These are phyloP conservation scores for Frankliniella intonsa DNA, from an alignment of 2,888 invertebrate genomes.

Conservation along the genomic window DNA sequence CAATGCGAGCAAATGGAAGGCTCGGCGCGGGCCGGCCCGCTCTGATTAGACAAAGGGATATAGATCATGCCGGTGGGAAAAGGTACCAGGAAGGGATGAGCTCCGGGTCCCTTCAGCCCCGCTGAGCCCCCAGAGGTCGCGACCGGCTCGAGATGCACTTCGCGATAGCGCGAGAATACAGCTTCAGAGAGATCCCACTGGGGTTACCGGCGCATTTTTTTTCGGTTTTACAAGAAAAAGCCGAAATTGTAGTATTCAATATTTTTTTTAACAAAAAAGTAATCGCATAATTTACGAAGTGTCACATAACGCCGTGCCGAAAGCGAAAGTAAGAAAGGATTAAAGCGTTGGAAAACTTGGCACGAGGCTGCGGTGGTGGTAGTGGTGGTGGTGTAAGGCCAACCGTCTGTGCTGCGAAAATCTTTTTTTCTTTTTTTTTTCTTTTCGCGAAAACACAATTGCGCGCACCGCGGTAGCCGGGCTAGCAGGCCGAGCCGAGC, in stretches of 20 bases:
- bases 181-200: too few relatives aligned
- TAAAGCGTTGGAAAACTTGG: too few relatives aligned
- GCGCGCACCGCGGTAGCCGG: not conserved
- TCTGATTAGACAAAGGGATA: slow-evolving; percentile 20
- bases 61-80: not conserved
- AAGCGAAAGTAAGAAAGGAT: too few relatives aligned
- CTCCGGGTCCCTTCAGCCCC: not conserved
- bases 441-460: slow-evolving; percentile 20
- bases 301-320: too few relatives aligned
- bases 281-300: too few relatives aligned
- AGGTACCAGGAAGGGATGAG: not conserved
- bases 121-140: not conserved
- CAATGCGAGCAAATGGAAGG: not conserved
- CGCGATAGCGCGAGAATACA: too few relatives aligned
- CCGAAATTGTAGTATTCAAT: too few relatives aligned
- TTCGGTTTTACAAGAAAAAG: too few relatives aligned
- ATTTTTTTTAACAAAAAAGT: too few relatives aligned
- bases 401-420: not conserved
- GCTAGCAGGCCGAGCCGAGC: not conserved
- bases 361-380: too few relatives aligned
- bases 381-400: too few relatives aligned
- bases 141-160: not conserved
- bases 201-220: too few relatives aligned
- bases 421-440: not conserved
- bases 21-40: not conserved